Conservation (phyloP, 2,797 vertebrate genomes). For the Gallinago nigripennis region DNA sequence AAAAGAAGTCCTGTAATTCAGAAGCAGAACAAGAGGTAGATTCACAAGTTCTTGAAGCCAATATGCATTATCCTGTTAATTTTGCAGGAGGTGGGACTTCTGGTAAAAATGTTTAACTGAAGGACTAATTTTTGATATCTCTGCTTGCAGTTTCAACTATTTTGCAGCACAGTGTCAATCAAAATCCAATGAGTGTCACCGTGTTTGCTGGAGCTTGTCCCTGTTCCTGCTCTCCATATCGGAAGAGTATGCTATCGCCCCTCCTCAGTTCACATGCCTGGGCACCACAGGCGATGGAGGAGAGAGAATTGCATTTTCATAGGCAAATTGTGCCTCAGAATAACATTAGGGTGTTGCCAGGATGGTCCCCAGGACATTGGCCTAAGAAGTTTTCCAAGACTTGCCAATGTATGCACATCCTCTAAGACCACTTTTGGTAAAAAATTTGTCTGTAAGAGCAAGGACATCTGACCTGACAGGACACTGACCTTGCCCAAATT, state of each 20-base stretch:
- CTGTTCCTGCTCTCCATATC: fast-evolving
- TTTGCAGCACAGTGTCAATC: background rate
- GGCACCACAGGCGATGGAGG: too few relatives aligned
- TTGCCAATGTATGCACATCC: fast-evolving
- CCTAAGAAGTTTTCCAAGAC: background rate
- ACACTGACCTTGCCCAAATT: background rate
- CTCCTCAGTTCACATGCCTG: background rate
- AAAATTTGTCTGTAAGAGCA: background rate
- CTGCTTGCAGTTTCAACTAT: background rate
- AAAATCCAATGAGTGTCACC: background rate
- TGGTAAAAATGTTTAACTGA: background rate
- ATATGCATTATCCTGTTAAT: background rate
- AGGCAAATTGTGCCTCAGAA: background rate
- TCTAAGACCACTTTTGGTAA: fast-evolving
- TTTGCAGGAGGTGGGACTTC: background rate
- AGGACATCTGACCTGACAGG: background rate
- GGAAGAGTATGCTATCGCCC: background rate
- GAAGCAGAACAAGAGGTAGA: background rate
- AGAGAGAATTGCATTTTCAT: background rate
- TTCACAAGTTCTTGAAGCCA: background rate
- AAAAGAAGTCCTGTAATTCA: background rate
- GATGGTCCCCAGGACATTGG: background rate
- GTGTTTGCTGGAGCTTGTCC: background rate
- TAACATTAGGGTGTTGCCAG: fast-evolving
- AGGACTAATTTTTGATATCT: background rate